A percentile compares a stretch with the other conserved stretches of the same genome.
Evolutionary conservation across 1,140 invertebrate genomes (phyloP).

Genomic region (Cataglyphis hispanica): DNA sequence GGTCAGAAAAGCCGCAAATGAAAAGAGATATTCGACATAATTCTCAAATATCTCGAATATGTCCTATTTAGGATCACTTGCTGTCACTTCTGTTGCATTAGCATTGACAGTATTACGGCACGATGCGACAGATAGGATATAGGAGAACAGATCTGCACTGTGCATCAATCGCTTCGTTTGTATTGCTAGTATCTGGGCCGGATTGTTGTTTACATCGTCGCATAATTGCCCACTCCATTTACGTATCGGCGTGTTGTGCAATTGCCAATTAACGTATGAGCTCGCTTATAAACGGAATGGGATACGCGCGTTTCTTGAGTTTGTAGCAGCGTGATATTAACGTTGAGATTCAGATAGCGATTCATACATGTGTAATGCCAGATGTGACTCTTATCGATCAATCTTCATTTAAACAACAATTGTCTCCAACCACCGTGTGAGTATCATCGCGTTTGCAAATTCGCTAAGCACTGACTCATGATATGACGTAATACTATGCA

Average conservation of each 20-base stretch:
- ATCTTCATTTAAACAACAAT: conserved; percentile 9
- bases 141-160: conserved; percentile 58
- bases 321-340: conserved; percentile 28
- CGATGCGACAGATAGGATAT: conserved; percentile 29
- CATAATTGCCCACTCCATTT: conserved; percentile 81
- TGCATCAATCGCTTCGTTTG: conserved; percentile 54
- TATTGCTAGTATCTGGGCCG: conserved; percentile 13
- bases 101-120: background rate
- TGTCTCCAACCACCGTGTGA: background rate
- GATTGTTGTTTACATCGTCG: conserved; percentile 78
- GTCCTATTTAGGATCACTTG: background rate
- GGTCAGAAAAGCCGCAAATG: background rate
- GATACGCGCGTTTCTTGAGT: conserved; percentile 20
- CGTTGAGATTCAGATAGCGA: conserved; percentile 16
- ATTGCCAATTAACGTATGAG: conserved; percentile 74
- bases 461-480: background rate
- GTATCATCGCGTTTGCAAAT: background rate
- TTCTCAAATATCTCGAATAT: background rate
- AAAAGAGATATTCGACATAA: background rate
- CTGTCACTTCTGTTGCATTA: conserved; percentile 48
- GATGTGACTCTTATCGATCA: conserved; percentile 28
- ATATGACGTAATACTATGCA: background rate
- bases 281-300: conserved; percentile 61
- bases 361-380: background rate
- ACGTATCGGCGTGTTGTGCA: conserved; percentile 78